These are phyloP conservation scores for Acromyrmex echinatior DNA, from an alignment of 1,140 invertebrate genomes.

Conservation along the genomic window DNA sequence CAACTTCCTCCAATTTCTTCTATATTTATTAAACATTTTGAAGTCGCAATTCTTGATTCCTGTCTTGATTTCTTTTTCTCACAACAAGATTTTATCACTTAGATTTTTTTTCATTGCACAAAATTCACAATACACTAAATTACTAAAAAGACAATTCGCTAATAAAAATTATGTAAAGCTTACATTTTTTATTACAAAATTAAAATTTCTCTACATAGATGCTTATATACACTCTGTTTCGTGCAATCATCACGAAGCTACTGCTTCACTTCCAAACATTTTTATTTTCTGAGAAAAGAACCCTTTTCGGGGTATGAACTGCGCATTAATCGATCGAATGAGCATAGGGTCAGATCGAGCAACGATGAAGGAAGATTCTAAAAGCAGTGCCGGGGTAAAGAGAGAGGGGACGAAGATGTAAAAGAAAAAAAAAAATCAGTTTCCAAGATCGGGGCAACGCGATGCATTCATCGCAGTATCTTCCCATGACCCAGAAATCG, in stretches of 20 bases:
- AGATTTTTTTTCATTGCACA: neutral
- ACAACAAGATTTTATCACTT: neutral
- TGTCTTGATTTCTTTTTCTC: neutral
- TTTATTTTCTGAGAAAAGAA: conserved; percentile 60
- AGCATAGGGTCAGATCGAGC: conserved; percentile 38
- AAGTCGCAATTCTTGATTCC: neutral
- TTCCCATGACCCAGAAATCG: conserved; percentile 86
- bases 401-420: conserved; percentile 73
- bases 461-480: conserved; percentile 73
- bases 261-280: conserved; percentile 36
- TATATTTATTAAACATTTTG: neutral
- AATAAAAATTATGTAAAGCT: neutral
- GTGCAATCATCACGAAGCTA: conserved; percentile 22
- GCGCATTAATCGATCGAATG: conserved; percentile 74
- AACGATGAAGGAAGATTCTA: conserved; percentile 59
- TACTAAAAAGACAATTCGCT: neutral
- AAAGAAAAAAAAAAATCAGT: conserved; percentile 82
- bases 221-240: conserved; percentile 5
- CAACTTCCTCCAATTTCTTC: neutral
- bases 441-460: conserved; percentile 84
- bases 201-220: neutral
- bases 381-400: conserved; percentile 42
- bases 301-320: conserved; percentile 73
- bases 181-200: neutral
- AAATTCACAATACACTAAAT: neutral